A percentile compares a stretch with the other conserved stretches of the same genome.
Evolutionary conservation across 2,113 vertebrate species (phyloP).

Genomic region (Struthidea cinerea): DNA sequence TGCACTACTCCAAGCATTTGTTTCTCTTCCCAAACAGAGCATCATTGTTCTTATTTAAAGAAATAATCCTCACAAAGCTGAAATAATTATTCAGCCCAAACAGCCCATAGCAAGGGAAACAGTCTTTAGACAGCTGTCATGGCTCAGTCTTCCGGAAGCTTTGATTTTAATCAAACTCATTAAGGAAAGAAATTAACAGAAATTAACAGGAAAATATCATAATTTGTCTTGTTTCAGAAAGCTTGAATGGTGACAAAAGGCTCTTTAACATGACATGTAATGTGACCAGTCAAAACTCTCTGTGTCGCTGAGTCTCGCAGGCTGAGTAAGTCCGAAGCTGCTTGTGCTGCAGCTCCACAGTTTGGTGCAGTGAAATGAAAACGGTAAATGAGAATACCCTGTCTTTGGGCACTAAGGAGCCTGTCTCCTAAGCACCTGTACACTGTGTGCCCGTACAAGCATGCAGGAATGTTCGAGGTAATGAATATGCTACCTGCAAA

Average conservation of each 20-base stretch:
- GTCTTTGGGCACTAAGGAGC: neutral
- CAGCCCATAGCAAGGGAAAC: constrained; percentile 69
- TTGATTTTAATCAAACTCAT: constrained; percentile 79
- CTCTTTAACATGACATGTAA: constrained; percentile 66
- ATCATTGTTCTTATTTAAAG: constrained; percentile 68
- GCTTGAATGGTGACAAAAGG: constrained; percentile 72
- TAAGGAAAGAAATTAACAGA: constrained; percentile 80
- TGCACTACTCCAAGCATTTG: constrained; percentile 32
- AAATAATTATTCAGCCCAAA: constrained; percentile 75
- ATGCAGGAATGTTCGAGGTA: neutral
- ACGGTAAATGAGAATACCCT: neutral
- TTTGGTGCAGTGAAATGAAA: neutral
- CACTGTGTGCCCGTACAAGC: neutral
- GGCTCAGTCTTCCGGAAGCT: constrained; percentile 74
- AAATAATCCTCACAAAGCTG: constrained; percentile 65
- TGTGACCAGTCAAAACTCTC: constrained; percentile 56
- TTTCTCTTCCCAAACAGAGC: constrained; percentile 47
- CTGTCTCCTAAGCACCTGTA: neutral
- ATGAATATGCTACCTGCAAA: constrained; percentile 32
- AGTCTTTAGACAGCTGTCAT: constrained; percentile 75
- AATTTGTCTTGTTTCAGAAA: constrained; percentile 79
- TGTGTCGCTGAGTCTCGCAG: neutral
- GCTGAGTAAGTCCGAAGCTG: neutral
- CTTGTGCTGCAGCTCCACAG: neutral
- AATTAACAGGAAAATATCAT: constrained; percentile 73